A percentile compares a stretch with the other conserved stretches of the same genome.
Conservation (phyloP, 2,888 invertebrate species). For the Melanostoma scalare region DNA sequence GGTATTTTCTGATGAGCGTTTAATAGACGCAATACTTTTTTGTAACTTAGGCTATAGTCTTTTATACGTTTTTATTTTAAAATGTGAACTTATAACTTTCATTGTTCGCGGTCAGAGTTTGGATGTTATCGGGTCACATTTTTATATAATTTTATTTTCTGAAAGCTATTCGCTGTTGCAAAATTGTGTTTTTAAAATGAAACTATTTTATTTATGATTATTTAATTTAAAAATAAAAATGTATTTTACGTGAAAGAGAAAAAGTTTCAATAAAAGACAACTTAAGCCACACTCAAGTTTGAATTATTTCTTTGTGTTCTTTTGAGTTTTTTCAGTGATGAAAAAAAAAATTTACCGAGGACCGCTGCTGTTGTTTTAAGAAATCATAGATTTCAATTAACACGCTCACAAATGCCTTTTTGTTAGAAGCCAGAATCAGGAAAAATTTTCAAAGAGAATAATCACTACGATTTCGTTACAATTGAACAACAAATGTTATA, state of each 20-base stretch:
- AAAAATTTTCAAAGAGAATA: too few relatives aligned
- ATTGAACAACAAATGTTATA: too few relatives aligned
- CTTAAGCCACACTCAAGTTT: constrained; percentile 38
- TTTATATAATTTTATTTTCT: constrained; percentile 28
- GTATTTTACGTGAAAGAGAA: constrained; percentile 62
- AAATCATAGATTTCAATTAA: too few relatives aligned
- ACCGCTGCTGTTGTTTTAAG: too few relatives aligned
- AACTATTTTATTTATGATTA: constrained; percentile 20
- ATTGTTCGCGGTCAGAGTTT: constrained; percentile 50
- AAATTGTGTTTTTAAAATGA: constrained; percentile 45
- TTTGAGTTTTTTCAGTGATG: not conserved
- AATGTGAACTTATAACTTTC: constrained; percentile 46
- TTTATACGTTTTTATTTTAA: constrained; percentile 23
- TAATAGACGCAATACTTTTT: constrained; percentile 1
- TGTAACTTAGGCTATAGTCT: constrained; percentile 1
- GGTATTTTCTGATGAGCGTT: constrained; percentile 21
- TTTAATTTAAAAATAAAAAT: constrained; percentile 30
- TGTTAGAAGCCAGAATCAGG: too few relatives aligned
- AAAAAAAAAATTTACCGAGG: too few relatives aligned
- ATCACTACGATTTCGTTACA: too few relatives aligned
- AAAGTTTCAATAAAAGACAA: constrained; percentile 57
- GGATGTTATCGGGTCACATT: constrained; percentile 49
- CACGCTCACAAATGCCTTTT: too few relatives aligned
- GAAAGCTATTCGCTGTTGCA: constrained; percentile 46
- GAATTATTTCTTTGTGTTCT: not conserved